phyloP scores from a whole-genome alignment of 2,797 vertebrate species.

The Lepidocolaptes lacrymiger region DNA sequence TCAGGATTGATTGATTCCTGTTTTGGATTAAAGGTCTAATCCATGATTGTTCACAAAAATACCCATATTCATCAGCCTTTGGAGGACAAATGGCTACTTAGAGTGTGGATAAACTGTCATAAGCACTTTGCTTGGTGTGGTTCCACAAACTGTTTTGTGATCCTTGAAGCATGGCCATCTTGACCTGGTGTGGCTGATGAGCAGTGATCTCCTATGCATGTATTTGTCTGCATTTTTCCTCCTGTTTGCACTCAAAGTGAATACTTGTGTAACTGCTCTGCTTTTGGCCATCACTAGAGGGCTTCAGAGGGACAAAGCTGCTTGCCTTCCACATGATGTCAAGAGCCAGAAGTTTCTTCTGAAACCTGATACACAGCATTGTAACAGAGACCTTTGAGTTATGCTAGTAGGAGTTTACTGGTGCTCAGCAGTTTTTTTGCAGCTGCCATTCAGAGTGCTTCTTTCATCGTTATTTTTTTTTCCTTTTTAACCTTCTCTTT shows the following conservation, averaged over 20 bases:
- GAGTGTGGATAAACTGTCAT: not conserved
- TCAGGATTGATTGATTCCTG: not conserved
- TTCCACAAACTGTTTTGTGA: rapidly evolving
- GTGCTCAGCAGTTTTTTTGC: not conserved
- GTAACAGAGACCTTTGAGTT: not conserved
- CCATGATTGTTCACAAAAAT: not conserved
- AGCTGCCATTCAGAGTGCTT: not conserved
- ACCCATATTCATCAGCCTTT: not conserved
- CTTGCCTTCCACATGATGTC: not conserved
- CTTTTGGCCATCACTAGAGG: constrained; percentile 16
- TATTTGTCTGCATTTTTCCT: not conserved
- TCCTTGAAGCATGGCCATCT: not conserved
- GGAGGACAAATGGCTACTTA: not conserved
- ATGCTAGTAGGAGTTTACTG: not conserved
- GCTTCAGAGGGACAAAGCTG: not conserved
- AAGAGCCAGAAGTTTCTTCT: not conserved
- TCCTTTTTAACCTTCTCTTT: not conserved
- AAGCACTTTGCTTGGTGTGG: not conserved
- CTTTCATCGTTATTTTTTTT: rapidly evolving
- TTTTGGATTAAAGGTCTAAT: not conserved
- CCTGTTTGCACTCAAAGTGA: rapidly evolving
- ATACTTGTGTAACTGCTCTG: not conserved
- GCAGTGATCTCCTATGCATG: not conserved
- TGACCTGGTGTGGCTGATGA: not conserved
- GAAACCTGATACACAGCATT: not conserved